Base-by-base conservation (phyloP, 2,113 vertebrate genomes). In the Trichechus manatus region DNA sequence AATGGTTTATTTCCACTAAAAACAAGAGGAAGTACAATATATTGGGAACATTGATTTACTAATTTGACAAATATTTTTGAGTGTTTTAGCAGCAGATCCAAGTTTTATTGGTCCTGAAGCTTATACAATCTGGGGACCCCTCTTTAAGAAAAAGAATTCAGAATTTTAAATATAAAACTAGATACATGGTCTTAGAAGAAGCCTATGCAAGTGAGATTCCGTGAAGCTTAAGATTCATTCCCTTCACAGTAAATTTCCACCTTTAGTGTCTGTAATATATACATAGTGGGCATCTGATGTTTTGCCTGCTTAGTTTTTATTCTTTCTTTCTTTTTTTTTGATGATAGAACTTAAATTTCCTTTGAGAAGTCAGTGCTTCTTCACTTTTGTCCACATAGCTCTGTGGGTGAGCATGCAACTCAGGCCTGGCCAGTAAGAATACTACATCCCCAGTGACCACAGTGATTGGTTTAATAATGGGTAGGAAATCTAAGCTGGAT, bases 1-100 rank as follows among this genome's bases (percentile, higher is more conserved):
- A 85, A 87, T 66, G n/a, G 4, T 80, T 97, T 91, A 47, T 91
- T 91, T 84, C 23, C 3, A 23, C 53, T 75, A 50, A 88, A 87
- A 92, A 23, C 9, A 96, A 47, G 20, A 86, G 6, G 9, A 94
- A 82, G 53, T 53, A 27, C 7, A 47, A 56, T 78, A 44, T 66
- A 63, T 17, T 91, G 31, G 14, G 66, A 44, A 94, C 13, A 72
- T 78, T 81, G 91, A 50, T 70, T 90, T 79, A 23, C 47, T 87
- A 89, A 85, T 92, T 93, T 93, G 29, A 42, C 9, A 81, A 84
- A 47, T 33, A 9, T 31, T 77, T 94, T 79, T 66, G 53, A 74
- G 22, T 23, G 9, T 44, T 87, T 84, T 63, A 87, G 20, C n/a
- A 68, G 8, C 5, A 68, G 6, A 87, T 78, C 15, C 39, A 75